Base-by-base conservation (phyloP, 1,140 invertebrate species). In the Galleria mellonella region DNA sequence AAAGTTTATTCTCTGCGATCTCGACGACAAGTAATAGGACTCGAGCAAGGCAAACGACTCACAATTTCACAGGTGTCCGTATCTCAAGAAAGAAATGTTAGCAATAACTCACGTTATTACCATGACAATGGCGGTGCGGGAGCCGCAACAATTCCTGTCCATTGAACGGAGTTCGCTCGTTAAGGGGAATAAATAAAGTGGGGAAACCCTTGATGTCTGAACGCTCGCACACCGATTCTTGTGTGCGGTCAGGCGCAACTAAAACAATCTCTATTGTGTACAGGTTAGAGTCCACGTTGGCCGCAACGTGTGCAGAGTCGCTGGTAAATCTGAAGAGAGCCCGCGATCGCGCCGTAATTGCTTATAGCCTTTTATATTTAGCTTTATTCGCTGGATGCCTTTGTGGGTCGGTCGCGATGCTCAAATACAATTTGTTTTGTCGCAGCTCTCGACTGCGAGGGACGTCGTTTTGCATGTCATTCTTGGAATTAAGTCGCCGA, bases 291-390 rank as follows among this genome's bases (percentile, higher is more conserved):
- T 8, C 11, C 4, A 9, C 0, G 4, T 6, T 7, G 17, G 2
- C 35, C 6, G 35, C 35, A 37, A 3, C 9, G 14, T 14, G 13
- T n/a, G n/a, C 14, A 15, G 39, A 7, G 30, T 42, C 32, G 39
- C 23, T 13, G 31, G 35, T 17, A 43, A 55, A 47, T 54, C 49
- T 52, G 40, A 41, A 48, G 44, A 41, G 14, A 36, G 42, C 11
- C 39, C 41, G 51, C 51, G 47, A 61, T 55, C 51, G 44, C 47
- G 39, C 23, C 51, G 58, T 61, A 65, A 65, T 61, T 65, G 62
- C 59, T 59, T 56, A 55, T 55, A 48, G 62, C 33, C 50, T 43
- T 62, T 64, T 62, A 55, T 65, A 61, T 59, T 59, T 58, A 62
- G 55, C 53, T 56, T 58, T 56, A 55, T 51, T 55, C 47, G 44